Conservation (phyloP, 2,888 invertebrate species). For the Melipona bicolor region DNA sequence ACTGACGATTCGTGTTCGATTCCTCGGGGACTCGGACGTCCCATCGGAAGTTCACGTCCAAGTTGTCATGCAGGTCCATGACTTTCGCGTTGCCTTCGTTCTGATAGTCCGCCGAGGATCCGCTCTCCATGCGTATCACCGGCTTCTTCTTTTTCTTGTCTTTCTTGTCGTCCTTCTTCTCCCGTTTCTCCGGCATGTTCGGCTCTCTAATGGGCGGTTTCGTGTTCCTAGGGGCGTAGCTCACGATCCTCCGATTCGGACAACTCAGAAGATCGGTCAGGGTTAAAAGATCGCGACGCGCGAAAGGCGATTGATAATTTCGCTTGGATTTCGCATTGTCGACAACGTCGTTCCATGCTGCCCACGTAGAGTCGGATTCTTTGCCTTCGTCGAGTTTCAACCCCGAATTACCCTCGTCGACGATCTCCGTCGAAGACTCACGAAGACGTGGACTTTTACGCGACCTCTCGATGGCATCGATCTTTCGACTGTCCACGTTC, state of each 20-base stretch:
- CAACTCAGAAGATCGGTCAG: not conserved
- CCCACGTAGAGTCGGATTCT: not conserved
- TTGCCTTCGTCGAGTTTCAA: not conserved
- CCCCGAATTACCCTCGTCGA: not conserved
- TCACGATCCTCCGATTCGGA: conserved; percentile 37
- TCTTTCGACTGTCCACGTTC: not conserved
- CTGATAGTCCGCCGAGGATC: not conserved
- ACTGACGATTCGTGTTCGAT: not conserved
- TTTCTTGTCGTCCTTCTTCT: conserved; percentile 71
- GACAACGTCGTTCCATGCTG: not conserved
- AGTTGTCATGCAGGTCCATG: conserved; percentile 6
- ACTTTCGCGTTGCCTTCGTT: conserved; percentile 10
- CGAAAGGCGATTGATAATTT: not conserved
- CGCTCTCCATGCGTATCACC: conserved; percentile 64
- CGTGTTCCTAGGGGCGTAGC: conserved; percentile 58
- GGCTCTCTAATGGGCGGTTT: conserved; percentile 75
- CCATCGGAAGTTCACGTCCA: conserved; percentile 64
- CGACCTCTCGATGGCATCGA: not conserved
- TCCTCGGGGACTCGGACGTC: conserved; percentile 67
- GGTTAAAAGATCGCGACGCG: not conserved
- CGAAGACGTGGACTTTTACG: not conserved
- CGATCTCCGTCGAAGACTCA: not conserved
- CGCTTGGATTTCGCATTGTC: no score
- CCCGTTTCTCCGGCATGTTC: conserved; percentile 69
- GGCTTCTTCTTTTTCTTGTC: conserved; percentile 74